These are phyloP conservation scores for Andricus quercusramuli DNA, from an alignment of 2,888 invertebrate species.

Conservation along the genomic window DNA sequence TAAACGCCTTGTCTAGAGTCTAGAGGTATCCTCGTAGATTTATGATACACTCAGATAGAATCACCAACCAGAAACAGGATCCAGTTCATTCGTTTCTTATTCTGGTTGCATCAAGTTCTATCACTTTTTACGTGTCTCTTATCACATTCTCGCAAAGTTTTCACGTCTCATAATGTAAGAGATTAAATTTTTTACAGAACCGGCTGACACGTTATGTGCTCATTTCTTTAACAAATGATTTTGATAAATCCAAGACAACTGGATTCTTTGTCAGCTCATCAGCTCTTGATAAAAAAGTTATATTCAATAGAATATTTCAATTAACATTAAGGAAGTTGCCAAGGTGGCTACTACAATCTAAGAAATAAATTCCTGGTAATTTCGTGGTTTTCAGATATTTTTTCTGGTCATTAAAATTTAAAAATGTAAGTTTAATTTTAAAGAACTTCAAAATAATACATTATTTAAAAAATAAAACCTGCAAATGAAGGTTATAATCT, in stretches of 20 bases:
- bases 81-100: constrained; percentile 36
- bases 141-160: constrained; percentile 24
- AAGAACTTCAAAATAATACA: no score
- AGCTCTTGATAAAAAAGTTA: background rate
- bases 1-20: constrained; percentile 39
- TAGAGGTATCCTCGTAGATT: constrained; percentile 5
- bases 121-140: constrained; percentile 29
- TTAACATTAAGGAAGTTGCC: no score
- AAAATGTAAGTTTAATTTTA: no score
- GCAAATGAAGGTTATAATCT: no score
- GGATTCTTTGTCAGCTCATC: background rate
- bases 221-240: background rate
- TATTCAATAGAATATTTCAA: no score
- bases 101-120: constrained; percentile 28
- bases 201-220: background rate
- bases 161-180: background rate
- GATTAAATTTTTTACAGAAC: background rate
- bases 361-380: no score
- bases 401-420: no score
- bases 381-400: no score
- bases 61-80: constrained; percentile 34
- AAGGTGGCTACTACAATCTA: no score
- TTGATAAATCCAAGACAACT: background rate
- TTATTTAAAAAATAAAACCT: no score
- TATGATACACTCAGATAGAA: constrained; percentile 22